A percentile compares a stretch with the other conserved stretches of the same genome.
These are phyloP conservation scores for Crossoptilon crossoptilon DNA, from an alignment of 2,797 vertebrate genomes.

Conservation along the genomic window DNA sequence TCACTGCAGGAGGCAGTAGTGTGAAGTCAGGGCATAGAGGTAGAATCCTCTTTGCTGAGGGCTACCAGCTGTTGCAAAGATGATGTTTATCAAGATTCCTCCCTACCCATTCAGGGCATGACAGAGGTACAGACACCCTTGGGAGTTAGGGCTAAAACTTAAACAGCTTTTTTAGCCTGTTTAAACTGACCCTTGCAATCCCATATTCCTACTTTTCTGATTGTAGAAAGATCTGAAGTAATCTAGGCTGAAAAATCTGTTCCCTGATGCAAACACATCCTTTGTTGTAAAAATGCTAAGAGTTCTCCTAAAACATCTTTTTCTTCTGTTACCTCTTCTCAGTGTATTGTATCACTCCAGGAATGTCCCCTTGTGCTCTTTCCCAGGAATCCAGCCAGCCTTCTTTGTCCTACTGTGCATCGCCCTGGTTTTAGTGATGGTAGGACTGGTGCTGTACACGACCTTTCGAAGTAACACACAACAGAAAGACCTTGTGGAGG, in stretches of 20 bases:
- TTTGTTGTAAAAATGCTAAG: neutral
- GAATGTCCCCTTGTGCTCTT: neutral
- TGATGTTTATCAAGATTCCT: neutral
- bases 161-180: neutral
- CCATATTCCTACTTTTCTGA: neutral
- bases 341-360: neutral
- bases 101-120: neutral
- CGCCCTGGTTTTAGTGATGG: conserved; percentile 78
- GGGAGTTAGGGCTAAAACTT: neutral
- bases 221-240: neutral
- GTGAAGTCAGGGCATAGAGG: neutral
- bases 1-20: neutral
- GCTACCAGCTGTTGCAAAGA: neutral
- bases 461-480: conserved; percentile 77
- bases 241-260: neutral
- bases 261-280: neutral
- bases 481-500: conserved; percentile 81
- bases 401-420: conserved; percentile 86
- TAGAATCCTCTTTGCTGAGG: neutral
- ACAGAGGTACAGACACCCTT: neutral
- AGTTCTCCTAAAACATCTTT: neutral
- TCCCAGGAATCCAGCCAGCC: conserved; percentile 79
- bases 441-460: conserved; percentile 83
- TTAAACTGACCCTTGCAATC: neutral
- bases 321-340: neutral